Evolutionary conservation across 2,888 invertebrate species (phyloP), one percentile per base, ranked within the genome.

Genomic region (Microplitis deprimator): DNA sequence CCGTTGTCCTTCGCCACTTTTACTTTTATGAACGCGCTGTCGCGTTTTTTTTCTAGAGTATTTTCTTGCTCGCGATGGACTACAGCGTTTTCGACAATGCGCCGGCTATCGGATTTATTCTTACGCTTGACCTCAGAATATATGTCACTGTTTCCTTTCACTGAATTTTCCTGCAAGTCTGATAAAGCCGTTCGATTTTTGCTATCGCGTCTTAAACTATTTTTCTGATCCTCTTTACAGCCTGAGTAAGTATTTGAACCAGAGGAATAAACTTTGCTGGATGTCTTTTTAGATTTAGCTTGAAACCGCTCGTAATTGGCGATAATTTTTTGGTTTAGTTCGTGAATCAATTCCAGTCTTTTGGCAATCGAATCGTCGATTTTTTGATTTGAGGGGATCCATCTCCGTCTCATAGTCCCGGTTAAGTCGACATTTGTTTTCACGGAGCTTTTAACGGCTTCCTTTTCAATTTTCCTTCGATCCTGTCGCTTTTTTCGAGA

Each of bases 251-350:
- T 29, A 4, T 29, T 29, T 29, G 29, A 29, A 29, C 29, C 29
- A 29, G 29, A 29, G 4, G 29, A 29, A 29, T 29, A 29, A 29
- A 29, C 4, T 50, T 50, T 50, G 8, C 8, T 13, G 13, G 62
- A 62, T 13, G 73, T 73, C 39, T 84, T 81, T 78, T 84, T 87
- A 0, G 87, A 86, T 41, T 83, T 88, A 20, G 86, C 85, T 59
- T 88, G 88, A 69, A 88, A 87, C 38, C 84, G 84, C 68, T 89
- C 89, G 75, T 87, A 87, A 76, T 87, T 89, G 3, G 86, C 85
- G 2, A 89, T 80, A 20, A 89, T 89, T 81, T 89, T 89, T 40
- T 87, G 87, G 79, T 89, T 89, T 38, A 89, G 77, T 65, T 89
- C 89, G 76, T 88, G 87, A 8, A 89, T 89, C 59, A 89, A 77